Conservation (phyloP, 2,797 vertebrate genomes). For the Threskiornis aethiopicus region DNA sequence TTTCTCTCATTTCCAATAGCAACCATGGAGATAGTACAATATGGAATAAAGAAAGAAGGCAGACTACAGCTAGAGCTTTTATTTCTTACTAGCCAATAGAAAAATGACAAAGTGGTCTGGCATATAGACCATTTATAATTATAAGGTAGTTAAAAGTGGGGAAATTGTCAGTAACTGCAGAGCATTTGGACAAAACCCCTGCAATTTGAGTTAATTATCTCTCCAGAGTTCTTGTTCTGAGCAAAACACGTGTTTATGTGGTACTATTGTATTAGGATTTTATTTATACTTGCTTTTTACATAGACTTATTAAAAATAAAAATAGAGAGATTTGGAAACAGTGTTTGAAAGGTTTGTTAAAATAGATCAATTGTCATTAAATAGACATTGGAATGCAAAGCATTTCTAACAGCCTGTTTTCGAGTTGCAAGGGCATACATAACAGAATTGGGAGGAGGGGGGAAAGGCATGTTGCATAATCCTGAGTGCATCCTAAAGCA, state of each 20-base stretch:
- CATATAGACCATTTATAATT: slow-evolving; percentile 45
- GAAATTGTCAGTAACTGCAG: slow-evolving; percentile 53
- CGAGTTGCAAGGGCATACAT: neutral
- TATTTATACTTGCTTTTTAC: slow-evolving; percentile 49
- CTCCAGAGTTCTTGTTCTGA: slow-evolving; percentile 44
- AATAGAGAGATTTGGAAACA: slow-evolving; percentile 34
- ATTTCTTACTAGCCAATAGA: slow-evolving; percentile 26
- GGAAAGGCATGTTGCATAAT: neutral
- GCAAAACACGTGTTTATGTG: slow-evolving; percentile 31
- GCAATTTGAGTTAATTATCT: slow-evolving; percentile 63
- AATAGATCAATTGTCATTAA: slow-evolving; percentile 15
- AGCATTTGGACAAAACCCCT: slow-evolving; percentile 52
- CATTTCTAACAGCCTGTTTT: neutral
- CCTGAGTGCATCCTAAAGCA: neutral
- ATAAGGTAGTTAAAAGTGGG: slow-evolving; percentile 48
- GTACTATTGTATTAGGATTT: slow-evolving; percentile 16
- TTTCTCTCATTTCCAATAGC: neutral
- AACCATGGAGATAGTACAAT: neutral
- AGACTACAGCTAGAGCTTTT: slow-evolving; percentile 16
- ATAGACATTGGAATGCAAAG: neutral
- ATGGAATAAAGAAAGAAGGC: neutral
- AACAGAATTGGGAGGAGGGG: fast-evolving
- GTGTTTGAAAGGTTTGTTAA: slow-evolving; percentile 40
- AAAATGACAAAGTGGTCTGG: slow-evolving; percentile 25
- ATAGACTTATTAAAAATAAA: slow-evolving; percentile 48